Conservation (phyloP, 2,888 invertebrate genomes). For the Drosophila meridiana region DNA sequence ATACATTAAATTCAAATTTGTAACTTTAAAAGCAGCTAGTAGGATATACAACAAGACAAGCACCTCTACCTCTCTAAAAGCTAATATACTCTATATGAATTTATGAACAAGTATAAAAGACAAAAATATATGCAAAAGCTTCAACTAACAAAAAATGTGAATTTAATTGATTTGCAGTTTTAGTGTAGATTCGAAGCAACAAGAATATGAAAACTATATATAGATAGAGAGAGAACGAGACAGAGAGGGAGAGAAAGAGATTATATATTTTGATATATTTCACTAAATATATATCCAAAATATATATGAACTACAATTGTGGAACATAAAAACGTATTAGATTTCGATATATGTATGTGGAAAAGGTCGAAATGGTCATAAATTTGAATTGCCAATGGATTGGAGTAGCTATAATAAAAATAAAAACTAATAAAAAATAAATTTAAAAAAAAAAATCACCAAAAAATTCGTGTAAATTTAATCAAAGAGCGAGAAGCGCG, state of each 20-base stretch:
- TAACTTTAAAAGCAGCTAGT: no score
- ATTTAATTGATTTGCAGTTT: not conserved
- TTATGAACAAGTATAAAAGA: no score
- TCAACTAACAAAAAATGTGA: not conserved
- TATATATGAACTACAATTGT: not conserved
- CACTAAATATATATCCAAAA: not conserved
- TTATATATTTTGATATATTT: not conserved
- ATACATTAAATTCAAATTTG: no score
- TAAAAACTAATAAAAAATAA: slow-evolving; percentile 7
- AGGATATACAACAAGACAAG: no score
- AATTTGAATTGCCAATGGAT: slow-evolving; percentile 27
- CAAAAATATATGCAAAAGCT: no score
- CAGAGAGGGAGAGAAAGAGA: no score
- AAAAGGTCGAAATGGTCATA: slow-evolving; percentile 26
- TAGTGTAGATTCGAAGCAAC: not conserved
- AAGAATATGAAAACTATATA: not conserved
- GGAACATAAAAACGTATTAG: not conserved
- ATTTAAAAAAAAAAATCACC: not conserved
- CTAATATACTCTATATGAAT: no score
- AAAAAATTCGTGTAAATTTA: slow-evolving; percentile 50
- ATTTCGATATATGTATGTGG: not conserved
- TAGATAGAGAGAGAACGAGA: no score
- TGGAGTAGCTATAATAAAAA: slow-evolving; percentile 10
- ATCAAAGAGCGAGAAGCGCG: slow-evolving; percentile 49
- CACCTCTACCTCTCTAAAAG: no score